Evolutionary conservation across 2,113 vertebrate species (phyloP).

Genomic region (Choloepus hoffmanni): DNA sequence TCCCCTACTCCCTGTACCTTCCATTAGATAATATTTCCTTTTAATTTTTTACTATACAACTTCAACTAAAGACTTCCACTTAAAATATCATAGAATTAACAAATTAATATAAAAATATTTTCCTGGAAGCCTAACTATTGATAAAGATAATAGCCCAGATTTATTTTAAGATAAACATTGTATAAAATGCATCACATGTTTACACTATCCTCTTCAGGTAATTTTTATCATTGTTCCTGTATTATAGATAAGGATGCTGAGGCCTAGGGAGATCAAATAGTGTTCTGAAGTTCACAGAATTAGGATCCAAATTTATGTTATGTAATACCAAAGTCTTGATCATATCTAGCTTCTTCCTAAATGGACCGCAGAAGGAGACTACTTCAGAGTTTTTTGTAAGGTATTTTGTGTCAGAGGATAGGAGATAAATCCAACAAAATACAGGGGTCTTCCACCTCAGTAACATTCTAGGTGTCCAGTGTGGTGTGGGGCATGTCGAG

Average conservation of each 20-base stretch:
- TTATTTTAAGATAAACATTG: neutral
- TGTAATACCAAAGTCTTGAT: neutral
- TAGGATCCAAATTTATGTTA: conserved; percentile 18
- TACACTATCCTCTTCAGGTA: neutral
- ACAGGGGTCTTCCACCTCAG: no score
- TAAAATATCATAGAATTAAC: neutral
- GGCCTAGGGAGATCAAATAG: neutral
- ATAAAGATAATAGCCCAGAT: neutral
- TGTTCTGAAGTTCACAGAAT: neutral
- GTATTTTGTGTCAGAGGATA: no score
- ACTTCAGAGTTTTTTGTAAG: no score
- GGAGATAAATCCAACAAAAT: no score
- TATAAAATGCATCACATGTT: neutral
- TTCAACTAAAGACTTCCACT: neutral
- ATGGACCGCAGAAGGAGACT: neutral
- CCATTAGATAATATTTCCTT: neutral
- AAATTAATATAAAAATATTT: neutral
- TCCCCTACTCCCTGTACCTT: neutral
- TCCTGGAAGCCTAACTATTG: neutral
- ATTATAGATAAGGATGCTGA: neutral
- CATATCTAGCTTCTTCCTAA: neutral
- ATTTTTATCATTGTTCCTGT: neutral
- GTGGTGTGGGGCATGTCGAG: no score
- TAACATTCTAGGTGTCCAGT: no score
- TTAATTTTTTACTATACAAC: neutral